Evolutionary conservation across 2,888 invertebrate species (phyloP), one percentile per base, ranked within the genome.

Genomic region (Lacanobia oleracea): DNA sequence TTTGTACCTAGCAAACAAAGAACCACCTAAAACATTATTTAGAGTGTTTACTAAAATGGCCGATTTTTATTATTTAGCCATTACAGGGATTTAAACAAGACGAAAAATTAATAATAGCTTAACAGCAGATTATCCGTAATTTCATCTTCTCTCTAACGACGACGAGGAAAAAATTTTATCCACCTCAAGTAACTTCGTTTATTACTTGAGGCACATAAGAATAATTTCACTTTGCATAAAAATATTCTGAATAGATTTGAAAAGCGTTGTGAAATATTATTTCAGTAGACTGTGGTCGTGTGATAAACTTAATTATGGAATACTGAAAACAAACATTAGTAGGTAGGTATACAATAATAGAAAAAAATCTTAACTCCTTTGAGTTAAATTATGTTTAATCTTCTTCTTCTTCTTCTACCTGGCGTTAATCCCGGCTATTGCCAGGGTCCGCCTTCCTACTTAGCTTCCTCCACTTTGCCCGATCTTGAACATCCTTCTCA

Each of bases 101-200:
- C 53, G 16, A 51, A 16, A 51, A 56, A 61, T 64, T 60, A 70
- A 69, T 64, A 45, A 73, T 53, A 51, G 56, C 57, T 73, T 72
- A 75, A 72, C 40, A 75, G 10, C 18, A 54, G 70, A 73, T 73
- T 4, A 71, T 75, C 60, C 71, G 43, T 63, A 27, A 57, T 57
- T 50, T 50, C 5, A 33, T 63, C 33, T 56, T 65, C 43, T 54
- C 70, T 63, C 10, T 12, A 10, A 57, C 45, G 33, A 54, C 51
- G 53, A 43, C 60, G 23, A 72, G 40, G 14, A 40, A 67, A 50
- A 69, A 66, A 43, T 33, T 21, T 27, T 66, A 21, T 43, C n/a
- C n/a, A 57, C 33, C 10, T 65, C 27, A 33, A 51, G 45, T 66
- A 72, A 72, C 64, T 70, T 69, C 23, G 57, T 74, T 81, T 72